phyloP scores from a whole-genome alignment of 2,797 vertebrate species.

The Columba guinea region DNA sequence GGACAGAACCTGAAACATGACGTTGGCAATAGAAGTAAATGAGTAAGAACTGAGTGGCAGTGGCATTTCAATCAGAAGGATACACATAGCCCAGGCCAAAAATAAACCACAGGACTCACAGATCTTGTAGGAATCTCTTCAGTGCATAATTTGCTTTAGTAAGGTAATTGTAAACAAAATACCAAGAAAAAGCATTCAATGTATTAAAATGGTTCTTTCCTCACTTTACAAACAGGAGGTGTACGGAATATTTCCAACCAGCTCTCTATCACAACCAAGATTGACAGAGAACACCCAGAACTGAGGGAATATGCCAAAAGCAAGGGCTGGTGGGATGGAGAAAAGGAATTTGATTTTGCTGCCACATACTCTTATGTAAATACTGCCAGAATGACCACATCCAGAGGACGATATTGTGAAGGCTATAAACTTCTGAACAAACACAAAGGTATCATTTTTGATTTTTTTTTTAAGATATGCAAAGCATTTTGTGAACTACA shows the following conservation, averaged over 20 bases:
- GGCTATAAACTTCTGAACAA: conserved; percentile 89
- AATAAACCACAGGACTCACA: not conserved
- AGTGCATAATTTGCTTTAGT: not conserved
- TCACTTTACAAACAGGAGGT: conserved; percentile 79
- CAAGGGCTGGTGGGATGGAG: conserved; percentile 92
- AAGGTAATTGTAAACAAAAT: not conserved
- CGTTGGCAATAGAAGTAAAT: not conserved
- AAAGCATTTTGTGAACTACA: not conserved
- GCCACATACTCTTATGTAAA: conserved; percentile 84
- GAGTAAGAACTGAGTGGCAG: not conserved
- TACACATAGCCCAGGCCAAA: not conserved
- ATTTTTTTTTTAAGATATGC: not conserved
- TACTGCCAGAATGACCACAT: conserved; percentile 86
- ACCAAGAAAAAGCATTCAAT: not conserved
- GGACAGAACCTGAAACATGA: not conserved
- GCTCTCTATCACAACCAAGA: conserved; percentile 92
- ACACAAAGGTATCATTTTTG: conserved; percentile 78
- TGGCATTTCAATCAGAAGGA: not conserved
- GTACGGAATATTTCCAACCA: conserved; percentile 93
- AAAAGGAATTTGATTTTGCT: conserved; percentile 88
- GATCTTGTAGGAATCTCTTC: not conserved
- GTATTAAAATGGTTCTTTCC: not conserved
- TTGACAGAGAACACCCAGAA: conserved; percentile 89
- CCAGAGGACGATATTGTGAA: conserved; percentile 86
- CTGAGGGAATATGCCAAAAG: conserved; percentile 85